A percentile compares a stretch with the other conserved stretches of the same genome.
Conservation (phyloP, 2,113 vertebrate genomes). For the Trogon surrucura region DNA sequence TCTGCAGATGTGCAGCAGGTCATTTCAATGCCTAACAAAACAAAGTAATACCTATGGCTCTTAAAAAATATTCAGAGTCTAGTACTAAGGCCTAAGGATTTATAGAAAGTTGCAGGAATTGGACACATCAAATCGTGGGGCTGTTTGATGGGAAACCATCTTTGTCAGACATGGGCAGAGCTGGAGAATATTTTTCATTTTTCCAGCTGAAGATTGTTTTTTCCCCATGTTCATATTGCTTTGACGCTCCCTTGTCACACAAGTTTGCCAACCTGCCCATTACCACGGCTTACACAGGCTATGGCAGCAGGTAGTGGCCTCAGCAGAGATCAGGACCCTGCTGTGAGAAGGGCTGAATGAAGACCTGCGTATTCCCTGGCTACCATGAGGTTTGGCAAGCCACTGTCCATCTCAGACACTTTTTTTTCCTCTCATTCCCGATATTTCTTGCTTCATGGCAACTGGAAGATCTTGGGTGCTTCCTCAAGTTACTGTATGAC, state of each 20-base stretch:
- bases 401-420: not conserved
- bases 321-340: not conserved
- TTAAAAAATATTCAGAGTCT: not conserved
- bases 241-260: not conserved
- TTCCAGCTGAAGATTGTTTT: not conserved
- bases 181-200: not conserved
- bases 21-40: not conserved
- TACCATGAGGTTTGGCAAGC: not conserved
- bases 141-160: not conserved
- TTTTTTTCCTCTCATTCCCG: not conserved
- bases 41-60: not conserved
- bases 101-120: not conserved
- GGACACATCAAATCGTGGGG: not conserved
- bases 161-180: not conserved
- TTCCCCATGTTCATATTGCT: not conserved
- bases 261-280: not conserved
- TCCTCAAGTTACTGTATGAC: not conserved
- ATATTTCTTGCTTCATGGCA: not conserved
- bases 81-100: not conserved
- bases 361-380: not conserved
- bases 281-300: not conserved
- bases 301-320: not conserved
- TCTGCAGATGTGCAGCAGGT: not conserved
- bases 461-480: not conserved
- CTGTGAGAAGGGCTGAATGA: not conserved